A percentile compares a stretch with the other conserved stretches of the same genome.
These are phyloP conservation scores for Dastarcus helophoroides DNA, from an alignment of 2,888 invertebrate species.

Conservation along the genomic window DNA sequence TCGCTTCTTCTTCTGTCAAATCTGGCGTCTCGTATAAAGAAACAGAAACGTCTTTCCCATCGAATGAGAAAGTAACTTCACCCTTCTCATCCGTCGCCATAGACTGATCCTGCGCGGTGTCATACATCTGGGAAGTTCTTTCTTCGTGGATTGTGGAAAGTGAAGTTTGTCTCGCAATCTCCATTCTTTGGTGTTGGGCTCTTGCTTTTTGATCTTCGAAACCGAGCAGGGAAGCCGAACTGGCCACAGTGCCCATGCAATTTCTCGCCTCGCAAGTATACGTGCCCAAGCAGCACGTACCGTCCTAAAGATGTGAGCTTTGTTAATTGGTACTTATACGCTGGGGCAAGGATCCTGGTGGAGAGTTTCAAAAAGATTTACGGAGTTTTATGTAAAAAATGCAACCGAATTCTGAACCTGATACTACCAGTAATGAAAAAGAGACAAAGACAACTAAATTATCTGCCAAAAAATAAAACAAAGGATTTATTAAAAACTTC, in stretches of 20 bases:
- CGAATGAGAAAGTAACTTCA: conserved; percentile 82
- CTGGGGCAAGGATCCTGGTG: too few relatives aligned
- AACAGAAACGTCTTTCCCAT: conserved; percentile 84
- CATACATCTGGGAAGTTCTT: conserved; percentile 77
- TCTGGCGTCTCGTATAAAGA: conserved; percentile 88
- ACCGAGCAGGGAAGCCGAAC: conserved; percentile 77
- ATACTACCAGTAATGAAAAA: too few relatives aligned
- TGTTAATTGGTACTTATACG: too few relatives aligned
- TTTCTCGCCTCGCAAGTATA: conserved; percentile 86
- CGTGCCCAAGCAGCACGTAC: conserved; percentile 79
- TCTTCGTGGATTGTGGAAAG: conserved; percentile 86
- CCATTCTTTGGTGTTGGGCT: conserved; percentile 42
- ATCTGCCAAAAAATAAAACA: too few relatives aligned
- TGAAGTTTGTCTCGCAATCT: conserved; percentile 64
- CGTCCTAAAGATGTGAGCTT: conserved; percentile 42
- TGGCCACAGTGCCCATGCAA: conserved; percentile 83
- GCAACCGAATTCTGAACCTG: too few relatives aligned
- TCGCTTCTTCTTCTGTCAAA: conserved; percentile 81
- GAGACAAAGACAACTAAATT: too few relatives aligned
- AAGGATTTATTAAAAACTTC: too few relatives aligned
- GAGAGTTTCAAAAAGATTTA: too few relatives aligned
- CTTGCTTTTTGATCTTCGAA: conserved; percentile 62
- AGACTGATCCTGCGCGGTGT: conserved; percentile 58
- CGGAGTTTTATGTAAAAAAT: conserved; percentile 2
- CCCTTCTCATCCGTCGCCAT: conserved; percentile 70